phyloP scores from a whole-genome alignment of 2,797 vertebrate species.

The Tinamus major region DNA sequence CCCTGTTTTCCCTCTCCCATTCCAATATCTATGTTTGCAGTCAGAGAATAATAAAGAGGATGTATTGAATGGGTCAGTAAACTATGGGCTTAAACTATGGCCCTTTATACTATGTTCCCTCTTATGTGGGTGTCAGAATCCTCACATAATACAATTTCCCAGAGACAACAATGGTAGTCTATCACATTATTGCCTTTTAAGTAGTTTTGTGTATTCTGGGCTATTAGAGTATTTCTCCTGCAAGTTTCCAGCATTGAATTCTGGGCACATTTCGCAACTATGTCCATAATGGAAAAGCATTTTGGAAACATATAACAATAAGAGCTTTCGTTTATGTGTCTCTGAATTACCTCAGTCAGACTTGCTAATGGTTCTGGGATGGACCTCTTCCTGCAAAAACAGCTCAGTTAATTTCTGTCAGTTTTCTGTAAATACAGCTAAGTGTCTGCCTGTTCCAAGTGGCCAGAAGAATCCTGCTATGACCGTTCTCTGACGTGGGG shows the following conservation, averaged over 20 bases:
- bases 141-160: constrained; percentile 44
- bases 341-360: neutral
- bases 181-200: constrained; percentile 19
- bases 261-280: constrained; percentile 15
- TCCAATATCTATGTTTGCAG: constrained; percentile 30
- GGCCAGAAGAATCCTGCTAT: neutral
- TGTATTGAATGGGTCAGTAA: neutral
- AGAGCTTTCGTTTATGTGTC: neutral
- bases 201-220: constrained; percentile 16
- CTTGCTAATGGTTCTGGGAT: constrained; percentile 19
- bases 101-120: constrained; percentile 10
- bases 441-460: neutral
- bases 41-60: constrained; percentile 9
- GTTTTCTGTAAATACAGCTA: constrained; percentile 10
- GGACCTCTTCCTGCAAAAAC: constrained; percentile 22
- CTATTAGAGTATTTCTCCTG: neutral
- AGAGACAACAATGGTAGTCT: neutral
- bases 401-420: constrained; percentile 9
- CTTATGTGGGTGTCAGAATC: constrained; percentile 32
- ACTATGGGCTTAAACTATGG: constrained; percentile 23
- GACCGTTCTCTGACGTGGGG: neutral
- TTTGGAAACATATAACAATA: constrained; percentile 4
- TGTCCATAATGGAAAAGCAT: constrained; percentile 27
- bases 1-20: neutral
- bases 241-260: constrained; percentile 22